Base-by-base conservation (phyloP, 2,888 invertebrate genomes). In the Acleris sparsana region DNA sequence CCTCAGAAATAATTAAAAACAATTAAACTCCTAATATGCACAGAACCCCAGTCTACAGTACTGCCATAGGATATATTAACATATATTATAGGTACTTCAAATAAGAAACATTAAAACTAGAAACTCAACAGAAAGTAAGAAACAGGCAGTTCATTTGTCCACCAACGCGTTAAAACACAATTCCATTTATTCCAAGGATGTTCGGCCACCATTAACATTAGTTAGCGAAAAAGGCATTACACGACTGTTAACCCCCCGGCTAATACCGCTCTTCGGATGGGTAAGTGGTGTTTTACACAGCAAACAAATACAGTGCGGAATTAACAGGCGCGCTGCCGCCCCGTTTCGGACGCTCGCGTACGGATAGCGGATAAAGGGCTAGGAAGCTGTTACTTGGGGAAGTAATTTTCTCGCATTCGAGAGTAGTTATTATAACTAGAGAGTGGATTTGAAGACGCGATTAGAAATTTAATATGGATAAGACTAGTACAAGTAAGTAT, bases 271-370 rank as follows among this genome's bases (percentile, higher is more conserved):
- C 63, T 70, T 74, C 65, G 73, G 79, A 33, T 33, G 76, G 74
- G 79, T 82, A 83, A 84, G 80, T 82, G 79, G 80, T 80, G 80
- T 86, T 84, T 84, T 79, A 79, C 77, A 78, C 78, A 73, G 78
- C 80, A 85, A 85, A 86, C 86, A 88, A 88, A 87, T 87, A 86
- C 84, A 79, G 82, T 81, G 85, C 84, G 84, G 87, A 88, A 87
- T 88, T 85, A 87, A 86, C 83, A 84, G 79, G 78, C 77, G 75
- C 33, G 33, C 33, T 75, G 73, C 72, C 76, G 74, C 72, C 76
- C 79, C 78, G 75, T 80, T 83, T 82, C 78, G 79, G 79, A 83
- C 80, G 85, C 80, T 53, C 6, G 29, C 53, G 46, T 46, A 39
- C 39, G 39, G 20, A 20, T 25, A 52, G 18, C 39, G 62, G 53